Evolutionary conservation across 1,140 invertebrate species (phyloP).

Genomic region (Chelonus insularis): DNA sequence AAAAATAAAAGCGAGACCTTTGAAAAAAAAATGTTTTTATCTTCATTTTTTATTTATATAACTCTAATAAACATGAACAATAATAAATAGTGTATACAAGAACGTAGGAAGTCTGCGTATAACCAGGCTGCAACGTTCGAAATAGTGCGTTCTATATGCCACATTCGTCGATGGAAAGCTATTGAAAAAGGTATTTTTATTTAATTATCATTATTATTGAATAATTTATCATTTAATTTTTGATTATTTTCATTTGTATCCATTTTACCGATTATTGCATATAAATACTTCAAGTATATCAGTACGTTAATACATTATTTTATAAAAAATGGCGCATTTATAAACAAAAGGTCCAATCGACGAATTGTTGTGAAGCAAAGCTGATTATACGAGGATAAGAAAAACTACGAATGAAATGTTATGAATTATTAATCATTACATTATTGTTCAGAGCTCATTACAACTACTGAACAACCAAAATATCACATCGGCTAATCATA

Average conservation of each 20-base stretch:
- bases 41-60: conserved; percentile 51
- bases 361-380: conserved; percentile 30
- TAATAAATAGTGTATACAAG: conserved; percentile 59
- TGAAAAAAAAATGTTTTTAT: conserved; percentile 10
- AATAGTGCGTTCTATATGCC: too few species aligned
- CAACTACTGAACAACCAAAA: conserved; percentile 26
- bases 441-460: too few species aligned
- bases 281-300: too few species aligned
- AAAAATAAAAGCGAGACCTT: not conserved
- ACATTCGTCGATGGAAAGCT: conserved; percentile 34
- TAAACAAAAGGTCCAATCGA: conserved; percentile 19
- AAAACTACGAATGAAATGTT: not conserved
- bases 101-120: conserved; percentile 55
- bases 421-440: conserved; percentile 11
- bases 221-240: too few species aligned
- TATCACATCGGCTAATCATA: conserved; percentile 29
- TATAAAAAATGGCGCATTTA: too few species aligned
- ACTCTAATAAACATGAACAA: conserved; percentile 61
- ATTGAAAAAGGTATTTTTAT: too few species aligned
- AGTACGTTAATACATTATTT: too few species aligned
- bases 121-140: conserved; percentile 56
- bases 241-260: too few species aligned
- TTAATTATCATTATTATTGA: too few species aligned
- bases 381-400: conserved; percentile 28
- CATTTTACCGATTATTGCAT: too few species aligned